Percentiles rank a stretch among this genome's conserved stretches.
phyloP scores from a whole-genome alignment of 1,140 invertebrate species.

The Drosophila sproati region DNA sequence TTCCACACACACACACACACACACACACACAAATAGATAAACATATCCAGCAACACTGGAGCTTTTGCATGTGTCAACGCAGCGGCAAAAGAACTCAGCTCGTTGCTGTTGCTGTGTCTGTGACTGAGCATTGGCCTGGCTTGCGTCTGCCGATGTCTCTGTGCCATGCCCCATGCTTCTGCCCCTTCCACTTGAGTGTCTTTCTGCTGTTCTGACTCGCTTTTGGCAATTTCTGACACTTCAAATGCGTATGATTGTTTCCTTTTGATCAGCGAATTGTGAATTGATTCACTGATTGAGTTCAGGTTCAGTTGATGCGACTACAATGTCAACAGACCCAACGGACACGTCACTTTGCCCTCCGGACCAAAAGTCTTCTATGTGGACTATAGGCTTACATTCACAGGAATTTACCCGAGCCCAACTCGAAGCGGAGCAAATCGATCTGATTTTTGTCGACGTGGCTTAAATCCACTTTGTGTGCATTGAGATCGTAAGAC shows the following conservation, averaged over 20 bases:
- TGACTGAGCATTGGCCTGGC: not conserved
- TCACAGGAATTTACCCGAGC: not conserved
- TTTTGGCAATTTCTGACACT: slow-evolving; percentile 81
- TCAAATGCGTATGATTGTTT: slow-evolving; percentile 83
- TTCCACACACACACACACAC: slow-evolving; percentile 49
- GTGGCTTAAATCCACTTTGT: too few relatives aligned
- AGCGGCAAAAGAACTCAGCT: slow-evolving; percentile 43
- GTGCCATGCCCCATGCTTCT: not conserved
- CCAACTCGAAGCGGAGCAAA: not conserved
- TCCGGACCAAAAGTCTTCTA: slow-evolving; percentile 15
- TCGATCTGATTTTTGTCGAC: not conserved
- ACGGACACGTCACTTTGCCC: slow-evolving; percentile 33
- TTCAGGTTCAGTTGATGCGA: slow-evolving; percentile 78
- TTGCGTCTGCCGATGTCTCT: slow-evolving; percentile 12
- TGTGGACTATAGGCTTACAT: slow-evolving; percentile 34
- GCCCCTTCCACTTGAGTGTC: slow-evolving; percentile 10
- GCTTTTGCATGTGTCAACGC: slow-evolving; percentile 75
- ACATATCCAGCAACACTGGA: slow-evolving; percentile 45
- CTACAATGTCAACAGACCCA: slow-evolving; percentile 69
- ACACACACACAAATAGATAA: slow-evolving; percentile 43
- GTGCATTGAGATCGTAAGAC: too few relatives aligned
- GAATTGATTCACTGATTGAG: slow-evolving; percentile 83
- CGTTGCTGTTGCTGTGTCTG: slow-evolving; percentile 1
- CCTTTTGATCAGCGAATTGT: slow-evolving; percentile 82
- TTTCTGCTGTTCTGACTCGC: slow-evolving; percentile 8